phyloP scores from a whole-genome alignment of 2,888 invertebrate genomes.

The Cryptocheilus praepositus region DNA sequence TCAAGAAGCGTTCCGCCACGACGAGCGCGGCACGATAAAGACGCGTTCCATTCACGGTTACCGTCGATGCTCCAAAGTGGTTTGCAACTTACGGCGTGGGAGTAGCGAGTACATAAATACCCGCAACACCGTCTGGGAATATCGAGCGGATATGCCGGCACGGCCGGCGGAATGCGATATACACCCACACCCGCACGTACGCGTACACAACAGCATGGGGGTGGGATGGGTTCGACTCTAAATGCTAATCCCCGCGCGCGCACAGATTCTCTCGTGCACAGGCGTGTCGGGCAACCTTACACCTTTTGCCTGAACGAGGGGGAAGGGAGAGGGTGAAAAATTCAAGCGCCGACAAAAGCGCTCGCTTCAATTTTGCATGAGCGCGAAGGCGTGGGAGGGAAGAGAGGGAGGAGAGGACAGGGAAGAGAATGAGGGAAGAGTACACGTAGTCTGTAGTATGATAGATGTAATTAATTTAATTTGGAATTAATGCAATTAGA shows the following conservation, averaged over 20 bases:
- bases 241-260: slow-evolving; percentile 17
- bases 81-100: slow-evolving; percentile 7
- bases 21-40: slow-evolving; percentile 1
- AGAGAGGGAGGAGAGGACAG: too few relatives aligned
- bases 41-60: slow-evolving; percentile 11
- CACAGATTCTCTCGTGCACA: slow-evolving; percentile 13
- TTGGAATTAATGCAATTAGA: too few relatives aligned
- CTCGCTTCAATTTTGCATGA: not conserved
- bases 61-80: slow-evolving; percentile 5
- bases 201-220: not conserved
- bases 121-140: slow-evolving; percentile 1
- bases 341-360: slow-evolving; percentile 1
- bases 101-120: slow-evolving; percentile 7
- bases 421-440: too few relatives aligned
- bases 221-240: slow-evolving; percentile 6
- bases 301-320: not conserved
- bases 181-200: not conserved
- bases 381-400: too few relatives aligned
- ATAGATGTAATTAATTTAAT: too few relatives aligned
- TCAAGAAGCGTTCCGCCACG: too few relatives aligned
- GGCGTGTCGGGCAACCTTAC: not conserved
- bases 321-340: slow-evolving; percentile 2
- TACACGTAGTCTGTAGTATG: too few relatives aligned
- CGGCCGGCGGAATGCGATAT: not conserved
- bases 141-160: not conserved